Conservation (phyloP, 1,140 invertebrate genomes). For the Ephestia elutella region DNA sequence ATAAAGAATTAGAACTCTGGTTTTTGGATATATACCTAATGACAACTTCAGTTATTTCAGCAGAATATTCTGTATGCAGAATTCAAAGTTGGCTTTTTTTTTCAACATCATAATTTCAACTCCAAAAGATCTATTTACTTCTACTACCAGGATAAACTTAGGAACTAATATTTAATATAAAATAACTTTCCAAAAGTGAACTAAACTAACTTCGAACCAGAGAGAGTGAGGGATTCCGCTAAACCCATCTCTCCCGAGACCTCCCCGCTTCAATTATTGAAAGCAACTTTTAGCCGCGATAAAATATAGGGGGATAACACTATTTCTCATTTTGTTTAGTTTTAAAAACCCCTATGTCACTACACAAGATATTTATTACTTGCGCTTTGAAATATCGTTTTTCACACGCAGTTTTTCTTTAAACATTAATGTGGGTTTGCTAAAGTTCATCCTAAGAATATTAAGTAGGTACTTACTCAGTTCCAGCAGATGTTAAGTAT, state of each 20-base stretch:
- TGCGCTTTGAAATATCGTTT: constrained; percentile 1
- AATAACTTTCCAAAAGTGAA: constrained; percentile 2
- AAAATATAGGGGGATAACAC: constrained; percentile 53
- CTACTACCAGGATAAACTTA: neutral
- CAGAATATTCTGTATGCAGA: too few species aligned
- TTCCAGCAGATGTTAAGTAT: neutral
- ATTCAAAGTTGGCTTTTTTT: too few species aligned
- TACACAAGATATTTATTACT: constrained; percentile 7
- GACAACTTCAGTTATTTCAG: too few species aligned
- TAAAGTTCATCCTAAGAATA: neutral
- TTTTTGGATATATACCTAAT: too few species aligned
- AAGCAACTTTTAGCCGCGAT: constrained; percentile 60
- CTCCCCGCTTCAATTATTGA: constrained; percentile 65
- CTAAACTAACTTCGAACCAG: constrained; percentile 16
- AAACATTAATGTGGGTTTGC: neutral
- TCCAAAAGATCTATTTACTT: too few species aligned
- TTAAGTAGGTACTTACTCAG: neutral
- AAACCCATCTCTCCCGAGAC: constrained; percentile 45
- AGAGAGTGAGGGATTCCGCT: constrained; percentile 18
- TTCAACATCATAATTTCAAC: too few species aligned
- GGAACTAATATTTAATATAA: neutral
- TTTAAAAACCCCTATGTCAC: constrained; percentile 37
- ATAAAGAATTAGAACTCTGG: too few species aligned
- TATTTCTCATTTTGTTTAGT: constrained; percentile 53
- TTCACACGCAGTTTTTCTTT: constrained; percentile 6